Conservation (phyloP, 2,113 vertebrate genomes). For the Mesoclemmys tuberculata region DNA sequence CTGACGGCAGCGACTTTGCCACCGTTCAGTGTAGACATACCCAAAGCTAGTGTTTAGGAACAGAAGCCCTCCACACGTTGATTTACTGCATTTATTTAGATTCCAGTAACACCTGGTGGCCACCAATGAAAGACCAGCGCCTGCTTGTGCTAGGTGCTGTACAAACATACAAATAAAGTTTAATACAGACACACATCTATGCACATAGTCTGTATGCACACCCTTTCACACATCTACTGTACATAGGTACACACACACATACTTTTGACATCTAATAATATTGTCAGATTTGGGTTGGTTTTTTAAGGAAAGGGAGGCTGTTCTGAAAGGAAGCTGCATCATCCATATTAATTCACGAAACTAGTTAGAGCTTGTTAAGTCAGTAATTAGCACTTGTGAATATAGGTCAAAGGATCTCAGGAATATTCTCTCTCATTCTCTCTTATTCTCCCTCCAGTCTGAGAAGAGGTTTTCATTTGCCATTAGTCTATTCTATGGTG, state of each 20-base stretch:
- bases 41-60: not conserved
- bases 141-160: accelerated
- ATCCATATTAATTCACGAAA: slow-evolving; percentile 67
- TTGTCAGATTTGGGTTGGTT: not conserved
- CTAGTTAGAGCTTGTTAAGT: slow-evolving; percentile 64
- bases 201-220: not conserved
- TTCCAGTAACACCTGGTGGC: not conserved
- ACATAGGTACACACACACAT: not conserved
- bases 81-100: not conserved
- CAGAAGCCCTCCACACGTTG: not conserved
- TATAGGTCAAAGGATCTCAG: slow-evolving; percentile 70
- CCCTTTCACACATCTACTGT: not conserved
- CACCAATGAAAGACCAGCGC: not conserved
- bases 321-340: slow-evolving; percentile 48
- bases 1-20: too few relatives aligned
- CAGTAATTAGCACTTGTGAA: slow-evolving; percentile 76
- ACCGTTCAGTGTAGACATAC: too few relatives aligned
- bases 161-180: not conserved
- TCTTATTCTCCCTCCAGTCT: not conserved
- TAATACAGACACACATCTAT: not conserved
- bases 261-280: not conserved
- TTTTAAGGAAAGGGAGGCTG: not conserved
- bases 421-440: not conserved
- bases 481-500: not conserved
- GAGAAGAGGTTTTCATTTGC: not conserved